These are phyloP conservation scores for Azemiops feae DNA, from an alignment of 2,113 vertebrate genomes.

Conservation along the genomic window DNA sequence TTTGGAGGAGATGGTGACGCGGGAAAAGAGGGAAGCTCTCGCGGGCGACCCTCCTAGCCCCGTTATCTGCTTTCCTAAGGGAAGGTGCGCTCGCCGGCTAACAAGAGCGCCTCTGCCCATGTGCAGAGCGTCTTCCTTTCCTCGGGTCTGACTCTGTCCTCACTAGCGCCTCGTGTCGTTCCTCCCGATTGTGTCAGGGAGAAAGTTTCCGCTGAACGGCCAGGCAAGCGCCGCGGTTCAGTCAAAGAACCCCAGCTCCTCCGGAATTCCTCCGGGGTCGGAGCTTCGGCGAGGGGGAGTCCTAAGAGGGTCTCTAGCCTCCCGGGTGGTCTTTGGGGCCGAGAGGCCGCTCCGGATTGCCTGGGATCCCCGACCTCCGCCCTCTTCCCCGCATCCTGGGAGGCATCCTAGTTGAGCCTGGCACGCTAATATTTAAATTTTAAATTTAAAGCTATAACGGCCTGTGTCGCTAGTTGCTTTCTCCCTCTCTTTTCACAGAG, in stretches of 20 bases:
- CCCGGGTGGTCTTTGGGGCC: neutral
- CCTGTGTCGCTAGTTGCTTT: neutral
- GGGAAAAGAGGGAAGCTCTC: neutral
- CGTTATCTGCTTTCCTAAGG: neutral
- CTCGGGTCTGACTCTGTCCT: neutral
- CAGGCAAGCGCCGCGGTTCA: neutral
- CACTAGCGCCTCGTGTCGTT: too few relatives aligned
- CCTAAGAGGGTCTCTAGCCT: neutral
- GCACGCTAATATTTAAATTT: neutral
- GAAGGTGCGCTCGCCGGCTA: neutral
- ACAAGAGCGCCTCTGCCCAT: neutral
- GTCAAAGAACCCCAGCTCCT: neutral
- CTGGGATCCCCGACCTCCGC: neutral
- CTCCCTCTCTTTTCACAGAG: neutral
- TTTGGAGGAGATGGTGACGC: neutral
- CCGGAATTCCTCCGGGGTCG: neutral
- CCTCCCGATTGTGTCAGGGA: neutral
- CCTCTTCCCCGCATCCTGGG: neutral
- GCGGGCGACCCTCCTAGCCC: neutral
- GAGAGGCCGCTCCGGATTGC: neutral
- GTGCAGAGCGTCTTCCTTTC: neutral
- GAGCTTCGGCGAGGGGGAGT: neutral
- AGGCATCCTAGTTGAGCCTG: neutral
- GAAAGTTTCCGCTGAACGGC: neutral
- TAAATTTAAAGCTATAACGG: neutral